phyloP scores from a whole-genome alignment of 2,888 invertebrate species.

The Gandaritis pyraliata region DNA sequence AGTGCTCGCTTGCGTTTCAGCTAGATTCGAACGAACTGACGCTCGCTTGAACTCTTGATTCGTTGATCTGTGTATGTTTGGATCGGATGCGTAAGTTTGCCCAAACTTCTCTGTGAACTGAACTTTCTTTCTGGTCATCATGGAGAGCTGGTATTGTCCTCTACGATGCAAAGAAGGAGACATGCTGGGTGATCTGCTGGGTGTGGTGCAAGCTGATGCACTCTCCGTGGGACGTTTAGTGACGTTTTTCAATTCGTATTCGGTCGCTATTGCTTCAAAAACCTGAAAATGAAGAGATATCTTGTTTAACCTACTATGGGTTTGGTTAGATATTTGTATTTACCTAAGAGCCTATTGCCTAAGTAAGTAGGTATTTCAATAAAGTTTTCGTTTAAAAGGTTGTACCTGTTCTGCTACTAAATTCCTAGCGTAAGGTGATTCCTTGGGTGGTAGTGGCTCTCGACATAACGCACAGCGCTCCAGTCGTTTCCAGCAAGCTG shows the following conservation, averaged over 20 bases:
- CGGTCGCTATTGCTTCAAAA: constrained; percentile 77
- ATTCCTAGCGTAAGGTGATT: constrained; percentile 72
- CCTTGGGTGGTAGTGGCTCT: constrained; percentile 66
- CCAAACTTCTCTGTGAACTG: constrained; percentile 62
- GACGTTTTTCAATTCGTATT: constrained; percentile 71
- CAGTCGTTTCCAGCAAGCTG: constrained; percentile 73
- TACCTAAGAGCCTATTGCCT: no score
- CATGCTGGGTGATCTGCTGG: constrained; percentile 62
- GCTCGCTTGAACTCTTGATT: constrained; percentile 37
- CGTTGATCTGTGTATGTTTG: constrained; percentile 64
- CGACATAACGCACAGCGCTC: constrained; percentile 74
- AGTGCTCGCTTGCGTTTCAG: constrained; percentile 49
- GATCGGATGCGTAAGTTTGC: constrained; percentile 67
- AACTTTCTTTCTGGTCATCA: constrained; percentile 68
- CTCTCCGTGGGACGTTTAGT: constrained; percentile 54
- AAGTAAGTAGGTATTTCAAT: no score
- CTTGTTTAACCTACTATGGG: not conserved
- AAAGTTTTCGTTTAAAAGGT: not conserved
- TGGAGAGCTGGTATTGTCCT: constrained; percentile 72
- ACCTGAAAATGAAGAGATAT: constrained; percentile 58
- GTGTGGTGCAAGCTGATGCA: constrained; percentile 63
- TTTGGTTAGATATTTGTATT: no score
- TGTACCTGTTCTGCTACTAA: constrained; percentile 72
- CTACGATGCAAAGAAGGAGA: constrained; percentile 63
- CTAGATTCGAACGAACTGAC: constrained; percentile 39